These are phyloP conservation scores for Beris morrisii DNA, from an alignment of 2,888 invertebrate genomes.

Conservation along the genomic window DNA sequence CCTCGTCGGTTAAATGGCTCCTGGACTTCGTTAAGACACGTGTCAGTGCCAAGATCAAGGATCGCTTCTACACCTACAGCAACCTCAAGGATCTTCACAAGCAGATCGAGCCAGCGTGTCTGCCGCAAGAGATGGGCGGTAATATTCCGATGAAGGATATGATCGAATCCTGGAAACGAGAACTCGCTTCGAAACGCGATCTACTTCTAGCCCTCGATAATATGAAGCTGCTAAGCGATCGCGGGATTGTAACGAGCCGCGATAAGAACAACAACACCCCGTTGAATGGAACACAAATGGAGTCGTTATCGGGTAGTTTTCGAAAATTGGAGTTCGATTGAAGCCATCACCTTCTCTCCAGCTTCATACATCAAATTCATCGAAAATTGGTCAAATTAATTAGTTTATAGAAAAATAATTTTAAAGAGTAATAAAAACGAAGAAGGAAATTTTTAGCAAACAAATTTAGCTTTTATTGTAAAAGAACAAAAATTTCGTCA, in stretches of 20 bases:
- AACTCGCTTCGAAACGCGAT: constrained; percentile 64
- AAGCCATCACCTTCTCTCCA: neutral
- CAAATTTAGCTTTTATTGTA: neutral
- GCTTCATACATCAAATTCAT: neutral
- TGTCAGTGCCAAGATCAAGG: constrained; percentile 71
- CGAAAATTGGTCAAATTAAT: neutral
- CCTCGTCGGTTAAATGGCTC: constrained; percentile 71
- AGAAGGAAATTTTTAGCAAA: neutral
- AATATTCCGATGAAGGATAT: constrained; percentile 69
- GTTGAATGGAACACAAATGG: constrained; percentile 46
- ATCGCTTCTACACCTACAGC: constrained; percentile 66
- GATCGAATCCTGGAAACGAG: constrained; percentile 68
- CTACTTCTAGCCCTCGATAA: constrained; percentile 63
- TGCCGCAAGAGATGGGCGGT: constrained; percentile 76
- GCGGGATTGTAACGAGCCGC: constrained; percentile 59
- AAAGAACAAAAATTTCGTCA: neutral
- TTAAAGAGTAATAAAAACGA: constrained; percentile 9
- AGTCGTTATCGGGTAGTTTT: constrained; percentile 64
- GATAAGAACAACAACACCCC: constrained; percentile 51
- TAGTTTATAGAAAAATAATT: neutral
- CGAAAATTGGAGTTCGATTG: constrained; percentile 71
- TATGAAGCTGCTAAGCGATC: constrained; percentile 67
- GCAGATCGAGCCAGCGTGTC: constrained; percentile 62
- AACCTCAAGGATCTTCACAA: constrained; percentile 63
- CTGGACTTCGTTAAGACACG: constrained; percentile 72